phyloP scores from a whole-genome alignment of 2,797 vertebrate species.

The Gastrophryne carolinensis region DNA sequence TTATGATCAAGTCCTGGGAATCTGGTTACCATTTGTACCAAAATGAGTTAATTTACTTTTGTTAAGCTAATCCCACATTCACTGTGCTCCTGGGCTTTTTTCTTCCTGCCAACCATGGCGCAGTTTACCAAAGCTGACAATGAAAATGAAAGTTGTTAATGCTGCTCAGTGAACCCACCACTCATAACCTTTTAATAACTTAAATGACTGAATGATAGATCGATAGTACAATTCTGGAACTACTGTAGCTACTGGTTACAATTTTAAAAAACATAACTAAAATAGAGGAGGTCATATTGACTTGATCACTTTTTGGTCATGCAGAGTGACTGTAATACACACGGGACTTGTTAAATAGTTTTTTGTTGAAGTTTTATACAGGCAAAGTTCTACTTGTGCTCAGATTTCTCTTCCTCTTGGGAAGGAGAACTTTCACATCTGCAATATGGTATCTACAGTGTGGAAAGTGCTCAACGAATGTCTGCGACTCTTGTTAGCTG shows the following conservation, averaged over 20 bases:
- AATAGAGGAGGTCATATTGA: neutral
- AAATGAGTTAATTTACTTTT: neutral
- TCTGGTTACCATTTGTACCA: no score
- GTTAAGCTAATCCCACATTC: neutral
- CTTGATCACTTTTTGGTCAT: slow-evolving; percentile 15
- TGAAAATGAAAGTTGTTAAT: no score
- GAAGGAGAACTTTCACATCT: slow-evolving; percentile 42
- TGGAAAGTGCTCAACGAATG: slow-evolving; percentile 3
- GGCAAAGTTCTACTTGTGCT: slow-evolving; percentile 39
- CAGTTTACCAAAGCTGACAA: no score
- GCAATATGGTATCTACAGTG: slow-evolving; percentile 33
- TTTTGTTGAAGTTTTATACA: slow-evolving; percentile 46
- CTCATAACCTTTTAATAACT: no score
- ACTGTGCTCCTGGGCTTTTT: neutral
- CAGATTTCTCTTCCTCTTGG: slow-evolving; percentile 39
- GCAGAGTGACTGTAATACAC: slow-evolving; percentile 33
- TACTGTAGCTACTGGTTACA: neutral
- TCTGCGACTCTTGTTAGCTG: slow-evolving; percentile 33
- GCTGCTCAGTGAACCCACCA: no score
- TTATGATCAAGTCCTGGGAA: no score
- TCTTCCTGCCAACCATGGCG: neutral
- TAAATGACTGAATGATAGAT: neutral
- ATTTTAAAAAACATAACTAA: neutral
- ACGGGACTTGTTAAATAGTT: slow-evolving; percentile 39
- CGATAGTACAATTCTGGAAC: neutral